These are phyloP conservation scores for Amniataba percoides DNA, from an alignment of 2,797 vertebrate species.

Conservation along the genomic window DNA sequence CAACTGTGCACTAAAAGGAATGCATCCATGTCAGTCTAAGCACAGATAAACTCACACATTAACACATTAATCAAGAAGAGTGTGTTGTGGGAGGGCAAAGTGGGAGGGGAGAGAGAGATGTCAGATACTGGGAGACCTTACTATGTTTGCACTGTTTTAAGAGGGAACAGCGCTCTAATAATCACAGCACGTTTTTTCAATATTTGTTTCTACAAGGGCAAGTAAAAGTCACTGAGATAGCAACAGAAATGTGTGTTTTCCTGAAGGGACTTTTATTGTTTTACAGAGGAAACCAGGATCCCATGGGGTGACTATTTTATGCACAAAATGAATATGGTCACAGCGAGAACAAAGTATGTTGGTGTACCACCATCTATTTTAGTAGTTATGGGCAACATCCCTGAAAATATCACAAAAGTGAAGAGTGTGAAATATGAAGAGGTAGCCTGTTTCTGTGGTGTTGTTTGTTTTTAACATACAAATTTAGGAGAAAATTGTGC, in stretches of 20 bases:
- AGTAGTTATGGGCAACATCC: neutral
- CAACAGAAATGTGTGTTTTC: slow-evolving; percentile 21
- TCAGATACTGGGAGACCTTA: slow-evolving; percentile 38
- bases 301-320: neutral
- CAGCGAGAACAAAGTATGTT: too few relatives aligned
- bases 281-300: neutral
- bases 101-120: neutral
- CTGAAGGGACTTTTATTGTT: slow-evolving; percentile 2
- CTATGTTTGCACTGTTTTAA: slow-evolving; percentile 51
- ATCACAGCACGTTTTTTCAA: slow-evolving; percentile 51
- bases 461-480: neutral
- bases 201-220: slow-evolving; percentile 57
- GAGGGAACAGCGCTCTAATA: slow-evolving; percentile 10
- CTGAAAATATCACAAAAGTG: neutral
- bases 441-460: neutral
- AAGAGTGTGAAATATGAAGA: neutral
- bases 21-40: neutral
- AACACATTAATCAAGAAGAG: neutral
- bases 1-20: neutral
- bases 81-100: neutral
- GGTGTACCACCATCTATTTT: neutral
- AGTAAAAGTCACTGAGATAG: slow-evolving; percentile 42
- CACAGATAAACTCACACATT: neutral
- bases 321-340: neutral
- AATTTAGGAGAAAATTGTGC: neutral